phyloP scores from a whole-genome alignment of 2,113 vertebrate genomes.

The Erythrolamprus reginae region DNA sequence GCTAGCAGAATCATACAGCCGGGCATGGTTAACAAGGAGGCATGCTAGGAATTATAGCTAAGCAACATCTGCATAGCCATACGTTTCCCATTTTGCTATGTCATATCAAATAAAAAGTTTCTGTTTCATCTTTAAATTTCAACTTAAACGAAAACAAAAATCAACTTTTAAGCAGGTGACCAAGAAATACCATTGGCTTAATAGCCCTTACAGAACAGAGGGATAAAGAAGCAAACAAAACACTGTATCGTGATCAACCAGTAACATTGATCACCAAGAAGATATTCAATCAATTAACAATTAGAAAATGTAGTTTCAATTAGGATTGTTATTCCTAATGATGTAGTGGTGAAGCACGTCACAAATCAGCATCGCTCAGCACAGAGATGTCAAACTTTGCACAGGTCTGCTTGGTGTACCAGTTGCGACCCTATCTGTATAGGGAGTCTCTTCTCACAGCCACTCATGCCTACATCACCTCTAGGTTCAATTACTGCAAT shows the following conservation, averaged over 20 bases:
- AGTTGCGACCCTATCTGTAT: no score
- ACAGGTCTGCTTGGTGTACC: no score
- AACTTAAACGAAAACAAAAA: not conserved
- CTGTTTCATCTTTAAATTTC: not conserved
- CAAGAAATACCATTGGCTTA: not conserved
- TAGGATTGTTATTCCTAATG: not conserved
- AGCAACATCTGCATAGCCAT: not conserved
- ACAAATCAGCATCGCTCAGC: not conserved
- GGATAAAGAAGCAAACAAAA: not conserved
- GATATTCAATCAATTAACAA: not conserved
- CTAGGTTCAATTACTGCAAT: no score
- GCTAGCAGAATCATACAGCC: not conserved
- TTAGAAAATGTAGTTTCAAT: not conserved
- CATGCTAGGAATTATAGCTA: not conserved
- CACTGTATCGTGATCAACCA: not conserved
- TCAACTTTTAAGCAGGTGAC: not conserved
- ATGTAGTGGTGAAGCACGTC: not conserved
- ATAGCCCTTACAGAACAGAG: not conserved
- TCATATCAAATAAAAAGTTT: not conserved
- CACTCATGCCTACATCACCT: no score
- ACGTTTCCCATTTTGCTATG: not conserved
- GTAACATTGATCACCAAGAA: not conserved
- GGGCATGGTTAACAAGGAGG: not conserved
- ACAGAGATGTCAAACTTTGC: no score
- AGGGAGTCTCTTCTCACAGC: no score